Percentiles rank a stretch among this genome's conserved stretches.
Evolutionary conservation across 2,113 vertebrate species (phyloP).

Genomic region (Thamnophis sirtalis): DNA sequence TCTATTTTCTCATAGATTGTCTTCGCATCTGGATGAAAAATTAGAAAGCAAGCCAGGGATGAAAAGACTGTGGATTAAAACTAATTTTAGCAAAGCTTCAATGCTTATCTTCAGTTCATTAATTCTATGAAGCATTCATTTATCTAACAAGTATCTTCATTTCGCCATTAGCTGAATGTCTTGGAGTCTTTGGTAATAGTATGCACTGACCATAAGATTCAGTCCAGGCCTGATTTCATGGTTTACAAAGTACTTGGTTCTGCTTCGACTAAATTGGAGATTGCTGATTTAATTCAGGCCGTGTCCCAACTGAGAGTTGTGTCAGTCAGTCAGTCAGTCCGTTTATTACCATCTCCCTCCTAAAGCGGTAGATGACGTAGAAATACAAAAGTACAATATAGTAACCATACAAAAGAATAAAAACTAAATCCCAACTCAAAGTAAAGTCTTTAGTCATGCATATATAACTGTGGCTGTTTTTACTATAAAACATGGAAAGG

Average conservation of each 20-base stretch:
- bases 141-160: slow-evolving; percentile 36
- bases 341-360: background rate
- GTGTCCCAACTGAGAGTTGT: background rate
- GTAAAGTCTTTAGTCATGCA: background rate
- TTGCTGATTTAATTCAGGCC: background rate
- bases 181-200: background rate
- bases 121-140: slow-evolving; percentile 45
- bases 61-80: slow-evolving; percentile 9
- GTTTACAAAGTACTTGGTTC: background rate
- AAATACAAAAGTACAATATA: background rate
- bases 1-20: slow-evolving; percentile 57
- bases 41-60: background rate
- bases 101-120: slow-evolving; percentile 27
- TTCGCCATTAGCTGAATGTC: slow-evolving; percentile 25
- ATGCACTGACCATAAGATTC: background rate
- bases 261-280: background rate
- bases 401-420: background rate
- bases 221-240: background rate
- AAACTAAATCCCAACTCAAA: background rate
- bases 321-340: background rate
- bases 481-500: background rate
- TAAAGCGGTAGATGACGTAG: background rate
- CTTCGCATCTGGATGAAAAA: slow-evolving; percentile 53
- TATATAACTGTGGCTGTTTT: background rate
- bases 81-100: slow-evolving; percentile 38